A percentile compares a stretch with the other conserved stretches of the same genome.
phyloP scores from a whole-genome alignment of 2,888 invertebrate species.

The Lamellibrachia columna region DNA sequence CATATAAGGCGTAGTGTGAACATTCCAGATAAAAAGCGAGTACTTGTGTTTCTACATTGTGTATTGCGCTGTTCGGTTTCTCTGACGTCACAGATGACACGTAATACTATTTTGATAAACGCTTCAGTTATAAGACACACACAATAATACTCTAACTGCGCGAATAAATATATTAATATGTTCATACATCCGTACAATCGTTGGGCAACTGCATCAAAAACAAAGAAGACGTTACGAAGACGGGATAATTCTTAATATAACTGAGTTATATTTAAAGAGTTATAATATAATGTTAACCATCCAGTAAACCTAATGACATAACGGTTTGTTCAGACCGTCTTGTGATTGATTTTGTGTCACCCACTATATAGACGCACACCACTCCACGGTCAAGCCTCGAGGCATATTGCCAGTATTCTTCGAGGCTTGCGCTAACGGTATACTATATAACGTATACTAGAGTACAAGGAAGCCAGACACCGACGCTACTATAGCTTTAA shows the following conservation, averaged over 20 bases:
- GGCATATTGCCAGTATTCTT: neutral
- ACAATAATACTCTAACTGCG: neutral
- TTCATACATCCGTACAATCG: neutral
- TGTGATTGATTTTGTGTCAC: slow-evolving; percentile 3
- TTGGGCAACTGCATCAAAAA: neutral
- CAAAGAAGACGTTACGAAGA: neutral
- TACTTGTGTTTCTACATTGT: neutral
- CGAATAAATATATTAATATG: neutral
- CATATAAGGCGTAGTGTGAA: too few relatives aligned
- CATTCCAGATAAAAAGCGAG: neutral
- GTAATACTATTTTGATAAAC: neutral
- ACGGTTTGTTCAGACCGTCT: neutral
- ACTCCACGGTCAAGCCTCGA: neutral
- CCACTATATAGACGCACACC: neutral
- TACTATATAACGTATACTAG: neutral
- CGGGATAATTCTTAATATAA: neutral
- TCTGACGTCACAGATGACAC: too few relatives aligned
- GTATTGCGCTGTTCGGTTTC: neutral
- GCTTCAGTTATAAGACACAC: neutral
- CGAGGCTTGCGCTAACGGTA: neutral
- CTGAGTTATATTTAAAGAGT: neutral
- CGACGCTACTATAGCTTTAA: neutral
- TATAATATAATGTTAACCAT: neutral
- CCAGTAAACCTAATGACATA: neutral
- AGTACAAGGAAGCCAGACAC: neutral